Conservation (phyloP, 2,113 vertebrate species). For the Mus musculus region GRCm39 chrX:162204501-162205000, state of each 20-base stretch:
- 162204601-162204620: conserved; percentile 12
- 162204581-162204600: not conserved
- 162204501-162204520: conserved; percentile 10
- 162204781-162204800: too few species aligned
- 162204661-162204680: not conserved
- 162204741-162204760: too few species aligned
- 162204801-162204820: too few species aligned
- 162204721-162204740: too few species aligned
- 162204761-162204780: too few species aligned
- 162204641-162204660: not conserved
- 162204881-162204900: not conserved
- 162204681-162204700: not conserved
- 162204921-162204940: not conserved
- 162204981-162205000: not conserved
- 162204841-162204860: too few species aligned
- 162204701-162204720: not conserved
- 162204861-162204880: not conserved
- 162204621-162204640: not conserved
- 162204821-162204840: too few species aligned
- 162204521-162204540: conserved; percentile 13
- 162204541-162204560: conserved; percentile 33
- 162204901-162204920: not conserved
- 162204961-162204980: not conserved
- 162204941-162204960: not conserved
- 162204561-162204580: not conserved